These are phyloP conservation scores for Leptinotarsa peninsularis DNA, from an alignment of 2,888 invertebrate genomes.

Conservation along the genomic window DNA sequence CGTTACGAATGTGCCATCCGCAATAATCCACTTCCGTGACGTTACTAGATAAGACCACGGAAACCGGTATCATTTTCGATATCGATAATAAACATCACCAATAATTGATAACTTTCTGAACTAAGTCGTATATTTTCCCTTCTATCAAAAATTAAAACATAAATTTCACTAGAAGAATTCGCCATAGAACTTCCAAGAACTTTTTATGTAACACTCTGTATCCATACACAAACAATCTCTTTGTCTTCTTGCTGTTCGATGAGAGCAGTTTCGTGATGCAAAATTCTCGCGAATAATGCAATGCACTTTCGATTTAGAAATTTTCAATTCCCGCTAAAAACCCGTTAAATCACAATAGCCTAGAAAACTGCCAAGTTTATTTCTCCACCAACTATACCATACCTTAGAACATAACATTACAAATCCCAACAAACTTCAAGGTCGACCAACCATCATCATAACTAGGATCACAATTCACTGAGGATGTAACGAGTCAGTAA, in stretches of 20 bases:
- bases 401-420: conserved; percentile 45
- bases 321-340: neutral
- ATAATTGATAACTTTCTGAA: too few relatives aligned
- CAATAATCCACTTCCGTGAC: too few relatives aligned
- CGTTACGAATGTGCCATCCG: too few relatives aligned
- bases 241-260: neutral
- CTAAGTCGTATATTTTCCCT: neutral
- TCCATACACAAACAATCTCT: conserved; percentile 6
- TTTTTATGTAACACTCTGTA: conserved; percentile 4
- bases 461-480: conserved; percentile 27
- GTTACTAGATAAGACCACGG: too few relatives aligned
- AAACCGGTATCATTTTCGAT: too few relatives aligned
- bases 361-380: conserved; percentile 7
- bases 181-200: neutral
- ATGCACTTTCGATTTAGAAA: neutral
- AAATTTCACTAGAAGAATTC: neutral
- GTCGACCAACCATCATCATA: conserved; percentile 27
- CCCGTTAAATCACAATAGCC: neutral
- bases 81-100: too few relatives aligned
- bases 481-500: conserved; percentile 21
- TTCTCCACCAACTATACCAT: conserved; percentile 35
- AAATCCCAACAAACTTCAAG: conserved; percentile 33
- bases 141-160: neutral
- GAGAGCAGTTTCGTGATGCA: neutral
- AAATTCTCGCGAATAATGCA: neutral